phyloP scores from a whole-genome alignment of 2,888 invertebrate genomes.

The Tenodera sinensis region DNA sequence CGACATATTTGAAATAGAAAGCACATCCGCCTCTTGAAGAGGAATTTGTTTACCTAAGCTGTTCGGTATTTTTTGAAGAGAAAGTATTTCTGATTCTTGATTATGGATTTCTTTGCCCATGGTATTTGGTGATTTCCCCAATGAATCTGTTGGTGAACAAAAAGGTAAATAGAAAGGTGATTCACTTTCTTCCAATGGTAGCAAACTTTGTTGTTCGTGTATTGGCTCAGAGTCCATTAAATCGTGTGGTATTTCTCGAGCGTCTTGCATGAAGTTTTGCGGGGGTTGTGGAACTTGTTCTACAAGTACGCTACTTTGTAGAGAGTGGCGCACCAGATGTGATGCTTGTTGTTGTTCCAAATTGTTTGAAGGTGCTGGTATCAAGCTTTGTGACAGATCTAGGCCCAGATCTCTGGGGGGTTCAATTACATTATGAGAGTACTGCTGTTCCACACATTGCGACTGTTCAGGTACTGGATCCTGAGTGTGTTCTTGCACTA shows the following conservation, averaged over 20 bases:
- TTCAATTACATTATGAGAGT: background rate
- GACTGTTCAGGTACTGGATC: background rate
- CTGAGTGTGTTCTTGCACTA: background rate
- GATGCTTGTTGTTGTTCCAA: background rate
- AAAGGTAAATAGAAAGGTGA: background rate
- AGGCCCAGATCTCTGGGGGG: background rate
- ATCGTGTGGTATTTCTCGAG: background rate
- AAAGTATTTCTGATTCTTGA: background rate
- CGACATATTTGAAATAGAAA: background rate
- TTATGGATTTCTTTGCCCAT: background rate
- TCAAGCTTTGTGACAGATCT: background rate
- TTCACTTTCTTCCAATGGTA: background rate
- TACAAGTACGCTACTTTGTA: background rate
- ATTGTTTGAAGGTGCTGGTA: background rate
- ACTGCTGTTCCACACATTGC: background rate
- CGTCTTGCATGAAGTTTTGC: background rate
- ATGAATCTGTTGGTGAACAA: background rate
- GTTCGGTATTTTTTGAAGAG: background rate
- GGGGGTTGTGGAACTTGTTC: background rate
- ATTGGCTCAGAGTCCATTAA: background rate
- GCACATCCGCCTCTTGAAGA: background rate
- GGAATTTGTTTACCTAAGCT: background rate
- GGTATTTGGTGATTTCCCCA: background rate
- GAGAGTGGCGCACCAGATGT: background rate
- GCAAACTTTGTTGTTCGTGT: background rate